These are phyloP conservation scores for Operophtera brumata DNA, from an alignment of 2,888 invertebrate genomes.

Conservation along the genomic window DNA sequence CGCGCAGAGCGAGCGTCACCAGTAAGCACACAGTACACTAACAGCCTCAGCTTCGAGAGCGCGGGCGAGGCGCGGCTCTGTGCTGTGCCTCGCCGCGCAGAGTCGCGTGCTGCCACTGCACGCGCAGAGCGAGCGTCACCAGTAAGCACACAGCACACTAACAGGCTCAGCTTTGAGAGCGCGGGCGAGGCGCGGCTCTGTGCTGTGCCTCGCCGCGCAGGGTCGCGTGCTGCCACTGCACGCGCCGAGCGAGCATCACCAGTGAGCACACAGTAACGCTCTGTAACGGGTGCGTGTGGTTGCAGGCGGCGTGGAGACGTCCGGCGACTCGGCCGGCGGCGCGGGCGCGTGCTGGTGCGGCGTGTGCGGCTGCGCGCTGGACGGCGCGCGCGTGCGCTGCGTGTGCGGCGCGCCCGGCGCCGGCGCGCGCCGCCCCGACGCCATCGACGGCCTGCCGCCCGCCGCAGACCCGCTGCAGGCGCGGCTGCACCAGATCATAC, in stretches of 20 bases:
- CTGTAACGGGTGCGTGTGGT: too few species aligned
- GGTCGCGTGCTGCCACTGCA: too few species aligned
- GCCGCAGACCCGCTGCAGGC: conserved; percentile 87
- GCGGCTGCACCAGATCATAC: conserved; percentile 89
- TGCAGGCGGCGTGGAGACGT: conserved; percentile 50
- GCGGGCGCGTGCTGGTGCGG: conserved; percentile 41
- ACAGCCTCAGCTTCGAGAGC: background rate
- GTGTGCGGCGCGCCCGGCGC: conserved; percentile 40
- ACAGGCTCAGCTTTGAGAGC: background rate
- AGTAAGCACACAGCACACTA: conserved; percentile 15
- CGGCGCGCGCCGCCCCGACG: conserved; percentile 71
- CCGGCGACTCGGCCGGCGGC: conserved; percentile 44
- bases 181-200: too few species aligned
- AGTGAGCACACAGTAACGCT: too few species aligned
- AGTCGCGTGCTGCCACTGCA: too few species aligned
- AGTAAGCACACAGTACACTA: conserved; percentile 14
- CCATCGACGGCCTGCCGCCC: conserved; percentile 87
- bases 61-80: too few species aligned
- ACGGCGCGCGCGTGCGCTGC: conserved; percentile 39
- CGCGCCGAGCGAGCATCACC: conserved; percentile 28
- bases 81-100: too few species aligned
- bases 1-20: conserved; percentile 29
- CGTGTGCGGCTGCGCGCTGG: conserved; percentile 39
- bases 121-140: conserved; percentile 29
- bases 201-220: too few species aligned